Evolutionary conservation across 2,888 invertebrate genomes (phyloP), one percentile per base, ranked within the genome.

Genomic region (Pseudococcus viburni): DNA sequence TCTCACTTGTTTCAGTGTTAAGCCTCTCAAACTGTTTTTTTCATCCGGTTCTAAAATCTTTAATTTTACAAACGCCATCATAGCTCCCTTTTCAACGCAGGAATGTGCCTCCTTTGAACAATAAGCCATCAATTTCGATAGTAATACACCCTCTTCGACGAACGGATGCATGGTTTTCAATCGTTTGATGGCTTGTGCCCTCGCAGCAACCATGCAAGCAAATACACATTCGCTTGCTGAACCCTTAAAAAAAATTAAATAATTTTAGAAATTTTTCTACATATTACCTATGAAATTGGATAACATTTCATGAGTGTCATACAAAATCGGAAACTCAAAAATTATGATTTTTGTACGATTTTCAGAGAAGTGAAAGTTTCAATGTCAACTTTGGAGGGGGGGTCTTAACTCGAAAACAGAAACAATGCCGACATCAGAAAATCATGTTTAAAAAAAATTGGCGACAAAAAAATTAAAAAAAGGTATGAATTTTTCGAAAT

Each of bases 221-320:
- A 99, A 93, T 88, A 98, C 95, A 91, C 98, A 98, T 92, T 99
- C 99, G 91, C 98, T 98, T 9, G 99, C 99, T 0, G 98, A 98
- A 8, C 98, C 97, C 97, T 98, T 91, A 46, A 92, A 90, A 89
- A 89, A 88, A 88, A 39, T 39, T 51, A 17, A 42, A 22, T 42
- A 8, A 46, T 7, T 68, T 22, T 48, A 48, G 46, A 48, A 48
- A 48, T 48, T 48, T 48, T 48, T 48, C 12, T 12, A 5, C 7
- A 33, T n/a, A n/a, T n/a, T n/a, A 33, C 1, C 1, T 33, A 33
- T 33, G 26, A 33, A 33, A 3, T 33, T 33, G 26, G 26, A 3
- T 33, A 33, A 33, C 26, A 33, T 33, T 2, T 3, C 26, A 33
- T 3, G 3, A 33, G 26, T 33, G 26, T 33, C 3, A 33, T 2